Evolutionary conservation across 2,797 vertebrate genomes (phyloP), one percentile per base, ranked within the genome.

Genomic region (Oreochromis grahami): DNA sequence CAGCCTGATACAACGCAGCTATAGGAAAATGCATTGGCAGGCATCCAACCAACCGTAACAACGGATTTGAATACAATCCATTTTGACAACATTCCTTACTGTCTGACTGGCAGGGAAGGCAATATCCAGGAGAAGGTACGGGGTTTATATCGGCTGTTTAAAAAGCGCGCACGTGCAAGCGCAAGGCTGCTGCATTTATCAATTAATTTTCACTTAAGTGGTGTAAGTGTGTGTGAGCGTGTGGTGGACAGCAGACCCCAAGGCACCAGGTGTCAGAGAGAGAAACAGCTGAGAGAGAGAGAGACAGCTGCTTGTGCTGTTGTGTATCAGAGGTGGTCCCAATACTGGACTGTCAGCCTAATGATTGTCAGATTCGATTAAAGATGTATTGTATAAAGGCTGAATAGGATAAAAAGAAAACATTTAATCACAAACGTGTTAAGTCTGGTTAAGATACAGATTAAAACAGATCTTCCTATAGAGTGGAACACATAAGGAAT

Each of bases 191-290:
- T 58, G 77, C 17, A 41, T 85, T 53, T 84, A 85, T 78, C 77
- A 34, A 84, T 78, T 84, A 5, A 72, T 38, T 38, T 76, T 56
- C 51, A 78, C 48, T 21, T 74, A 36, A 77, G 52, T 58, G 12
- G 60, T 70, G 15, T 3, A 29, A 32, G 24, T 86, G 79, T 84
- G 72, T 84, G 60, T 83, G 63, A 9, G 8, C 3, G 1, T 45
- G 65, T 72, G 79, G 78, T 56, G 76, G 90, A n/a, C 79, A 88
- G 89, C 87, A 94, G 93, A 95, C 92, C 84, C 63, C 11, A 17
- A 86, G 94, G 94, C 93, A 95, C 93, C 94, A 93, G 93, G 93
- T 96, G 95, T 92, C 93, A 92, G 56, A 72, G 77, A 92, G 56
- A 72, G 77, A 93, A 93, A 93, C 93, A 96, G 95, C 94, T 95